Evolutionary conservation across 2,888 invertebrate species (phyloP), one percentile per base, ranked within the genome.

Genomic region (Amorpha juglandis): DNA sequence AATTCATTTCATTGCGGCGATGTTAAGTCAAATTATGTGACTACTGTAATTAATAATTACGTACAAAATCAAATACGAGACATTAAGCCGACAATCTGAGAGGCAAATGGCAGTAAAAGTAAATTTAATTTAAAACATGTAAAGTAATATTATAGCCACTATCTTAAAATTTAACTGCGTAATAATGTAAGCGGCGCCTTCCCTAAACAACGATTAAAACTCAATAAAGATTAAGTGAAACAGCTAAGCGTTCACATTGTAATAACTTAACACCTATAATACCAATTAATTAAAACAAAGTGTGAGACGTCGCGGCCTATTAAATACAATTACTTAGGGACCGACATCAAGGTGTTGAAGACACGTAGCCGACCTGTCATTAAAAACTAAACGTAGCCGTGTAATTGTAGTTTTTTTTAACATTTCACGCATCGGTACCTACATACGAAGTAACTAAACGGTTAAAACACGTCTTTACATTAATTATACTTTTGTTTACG

Each of bases 351-450:
- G 74, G 79, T 86, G 84, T 84, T 77, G 74, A 79, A 78, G 73
- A 74, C 74, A 74, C 74, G 71, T 73, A 76, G 70, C 67, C 75
- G 74, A 72, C 69, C 72, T 78, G 77, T 79, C 75, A 83, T 84
- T 83, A 79, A 64, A 69, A 74, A 71, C 72, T 74, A 74, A 80
- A 70, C 72, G 68, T 71, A 71, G 71, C 69, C 71, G 71, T 70
- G 78, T 85, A 83, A 83, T 83, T 82, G 79, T 79, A 71, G 70
- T 70, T 75, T 88, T 87, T 87, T 87, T 83, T 80, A 74, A 69
- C 78, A 86, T 90, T 90, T 87, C 85, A 90, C 80, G 89, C 84
- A 70, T 76, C 76, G 86, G 75, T 86, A 50, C 63, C 33, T 63
- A 76, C n/a, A n/a, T n/a, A n/a, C n/a, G n/a, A n/a, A 69, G 69